Evolutionary conservation across 2,888 invertebrate genomes (phyloP).

Genomic region (Cataglyphis rosenhaueri): DNA sequence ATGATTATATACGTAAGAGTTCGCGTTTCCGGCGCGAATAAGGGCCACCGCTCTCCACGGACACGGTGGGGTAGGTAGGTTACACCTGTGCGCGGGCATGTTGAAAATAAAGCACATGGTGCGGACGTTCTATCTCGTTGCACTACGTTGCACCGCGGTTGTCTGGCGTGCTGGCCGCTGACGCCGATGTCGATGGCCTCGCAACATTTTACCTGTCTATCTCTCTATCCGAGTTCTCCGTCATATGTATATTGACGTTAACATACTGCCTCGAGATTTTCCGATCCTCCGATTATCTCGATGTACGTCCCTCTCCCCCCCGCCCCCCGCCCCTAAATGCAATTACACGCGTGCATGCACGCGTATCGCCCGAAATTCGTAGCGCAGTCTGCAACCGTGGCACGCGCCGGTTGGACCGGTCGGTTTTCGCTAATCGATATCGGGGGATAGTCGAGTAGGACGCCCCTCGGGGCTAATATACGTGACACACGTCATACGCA

Average conservation of each 20-base stretch:
- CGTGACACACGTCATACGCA: neutral
- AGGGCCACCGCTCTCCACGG: constrained; percentile 66
- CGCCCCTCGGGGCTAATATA: constrained; percentile 7
- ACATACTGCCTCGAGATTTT: constrained; percentile 41
- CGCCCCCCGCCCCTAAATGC: neutral
- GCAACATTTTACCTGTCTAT: neutral
- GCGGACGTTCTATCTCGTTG: constrained; percentile 54
- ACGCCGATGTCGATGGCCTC: neutral
- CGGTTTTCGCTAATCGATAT: constrained; percentile 71
- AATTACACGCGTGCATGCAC: constrained; percentile 53
- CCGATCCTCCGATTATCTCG: constrained; percentile 47
- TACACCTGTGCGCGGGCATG: constrained; percentile 78
- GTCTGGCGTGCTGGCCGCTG: constrained; percentile 26
- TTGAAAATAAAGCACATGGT: constrained; percentile 59
- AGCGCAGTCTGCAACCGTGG: constrained; percentile 79
- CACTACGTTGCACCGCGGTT: constrained; percentile 50
- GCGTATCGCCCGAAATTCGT: constrained; percentile 58
- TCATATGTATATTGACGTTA: neutral
- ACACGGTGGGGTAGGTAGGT: constrained; percentile 85
- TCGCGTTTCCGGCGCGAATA: neutral
- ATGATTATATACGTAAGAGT: constrained; percentile 7
- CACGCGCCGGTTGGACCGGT: constrained; percentile 79
- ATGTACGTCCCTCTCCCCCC: neutral
- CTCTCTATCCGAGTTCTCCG: neutral
- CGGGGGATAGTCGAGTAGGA: constrained; percentile 8